Base-by-base conservation (phyloP, 1,140 invertebrate genomes). In the Cydia amplana region DNA sequence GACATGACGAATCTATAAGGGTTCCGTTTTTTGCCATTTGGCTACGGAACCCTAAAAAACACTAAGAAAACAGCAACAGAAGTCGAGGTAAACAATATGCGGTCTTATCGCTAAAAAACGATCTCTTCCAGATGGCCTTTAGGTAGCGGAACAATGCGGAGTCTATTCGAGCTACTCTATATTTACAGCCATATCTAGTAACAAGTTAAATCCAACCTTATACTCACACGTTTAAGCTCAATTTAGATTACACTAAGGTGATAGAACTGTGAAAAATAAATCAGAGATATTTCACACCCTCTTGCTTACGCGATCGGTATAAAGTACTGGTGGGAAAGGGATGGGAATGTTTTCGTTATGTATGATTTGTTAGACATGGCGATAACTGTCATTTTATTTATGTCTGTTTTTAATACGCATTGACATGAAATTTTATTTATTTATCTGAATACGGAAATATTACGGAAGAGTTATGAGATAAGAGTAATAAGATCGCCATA, bases 311-410 rank as follows among this genome's bases (percentile, higher is more conserved):
- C 49, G 14, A 51, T n/a, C n/a, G 16, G 9, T n/a, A n/a, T 51
- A n/a, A 51, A 6, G 4, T 51, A 51, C 49, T 51, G 49, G 49
- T n/a, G n/a, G 6, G 49, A 51, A 51, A 51, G 16, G 49, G 49
- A 51, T 12, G 49, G 49, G 49, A 14, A 51, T 51, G 14, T 51
- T 51, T 16, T 49, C 4, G 18, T 51, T 51, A n/a, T n/a, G 49
- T 4, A 51, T 18, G 49, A 51, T 51, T 51, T 51, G 49, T 51
- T 51, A 51, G 49, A 46, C 10, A 16, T 12, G 10, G 49, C 49
- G 49, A 51, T 51, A 51, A 51, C 49, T 51, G 16, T 51, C 49
- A 51, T 51, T 51, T 51, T 51, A 12, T 51, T 51, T 51, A 51
- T 51, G 49, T 49, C 46, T 49, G 12, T 51, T 51, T 51, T 51